phyloP scores from a whole-genome alignment of 2,888 invertebrate genomes.

The Plutella xylostella region DNA sequence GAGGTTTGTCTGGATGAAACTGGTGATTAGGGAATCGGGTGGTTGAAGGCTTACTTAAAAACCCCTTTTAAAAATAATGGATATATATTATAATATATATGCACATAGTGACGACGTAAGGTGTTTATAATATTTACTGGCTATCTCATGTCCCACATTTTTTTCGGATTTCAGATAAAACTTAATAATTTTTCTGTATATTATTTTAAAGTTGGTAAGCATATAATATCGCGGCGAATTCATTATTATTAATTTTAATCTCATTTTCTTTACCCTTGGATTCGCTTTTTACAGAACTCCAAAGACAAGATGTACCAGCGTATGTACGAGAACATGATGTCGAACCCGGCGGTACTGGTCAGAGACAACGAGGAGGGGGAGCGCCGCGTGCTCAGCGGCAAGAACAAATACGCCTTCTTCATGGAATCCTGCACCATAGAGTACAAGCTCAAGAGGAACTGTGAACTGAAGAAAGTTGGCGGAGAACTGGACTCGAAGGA shows the following conservation, averaged over 20 bases:
- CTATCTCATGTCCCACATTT: not conserved
- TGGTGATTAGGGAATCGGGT: not conserved
- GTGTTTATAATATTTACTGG: not conserved
- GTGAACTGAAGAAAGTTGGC: conserved; percentile 85
- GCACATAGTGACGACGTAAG: not conserved
- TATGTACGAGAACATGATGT: conserved; percentile 92
- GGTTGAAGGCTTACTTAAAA: not conserved
- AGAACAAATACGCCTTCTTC: conserved; percentile 84
- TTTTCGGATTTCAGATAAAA: not conserved
- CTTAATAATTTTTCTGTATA: not conserved
- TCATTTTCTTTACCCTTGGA: not conserved
- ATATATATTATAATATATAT: too few species aligned
- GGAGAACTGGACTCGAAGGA: conserved; percentile 83
- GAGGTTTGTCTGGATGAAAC: not conserved
- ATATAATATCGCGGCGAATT: not conserved
- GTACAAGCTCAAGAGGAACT: conserved; percentile 86
- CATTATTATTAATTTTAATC: not conserved
- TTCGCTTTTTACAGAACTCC: conserved; percentile 62
- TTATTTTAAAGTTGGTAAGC: not conserved
- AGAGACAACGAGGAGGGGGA: conserved; percentile 86
- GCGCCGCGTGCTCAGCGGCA: conserved; percentile 73
- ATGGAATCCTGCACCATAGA: conserved; percentile 97
- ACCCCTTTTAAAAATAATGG: too few species aligned
- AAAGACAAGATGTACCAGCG: conserved; percentile 87
- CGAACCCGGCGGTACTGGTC: conserved; percentile 82